These are phyloP conservation scores for Heteropelma amictum DNA, from an alignment of 2,888 invertebrate genomes.

Conservation along the genomic window DNA sequence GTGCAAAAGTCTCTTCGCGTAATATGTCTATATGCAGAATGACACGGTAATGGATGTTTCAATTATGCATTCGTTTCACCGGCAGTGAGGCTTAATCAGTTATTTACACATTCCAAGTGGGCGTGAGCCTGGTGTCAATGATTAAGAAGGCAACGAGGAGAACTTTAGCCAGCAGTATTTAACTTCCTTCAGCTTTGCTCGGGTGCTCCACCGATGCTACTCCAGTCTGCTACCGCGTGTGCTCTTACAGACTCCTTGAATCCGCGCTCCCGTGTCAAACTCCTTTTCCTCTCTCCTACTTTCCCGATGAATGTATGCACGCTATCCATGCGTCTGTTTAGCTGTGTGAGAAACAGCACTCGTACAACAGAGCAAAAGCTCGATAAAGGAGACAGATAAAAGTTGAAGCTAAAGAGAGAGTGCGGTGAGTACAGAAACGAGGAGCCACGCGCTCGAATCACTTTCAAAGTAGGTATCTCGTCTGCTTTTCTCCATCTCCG, in stretches of 20 bases:
- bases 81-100: conserved; percentile 67
- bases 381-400: conserved; percentile 33
- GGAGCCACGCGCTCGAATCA: conserved; percentile 55
- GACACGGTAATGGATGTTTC: conserved; percentile 70
- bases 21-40: conserved; percentile 35
- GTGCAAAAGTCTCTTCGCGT: not conserved
- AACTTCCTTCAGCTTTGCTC: conserved; percentile 64
- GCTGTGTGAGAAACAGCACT: not conserved
- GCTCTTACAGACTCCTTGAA: conserved; percentile 5
- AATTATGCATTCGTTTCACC: conserved; percentile 71
- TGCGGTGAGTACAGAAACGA: conserved; percentile 10
- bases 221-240: conserved; percentile 15
- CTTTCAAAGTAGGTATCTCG: conserved; percentile 59
- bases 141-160: conserved; percentile 65
- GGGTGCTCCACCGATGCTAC: conserved; percentile 50
- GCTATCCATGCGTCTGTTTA: conserved; percentile 1
- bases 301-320: not conserved
- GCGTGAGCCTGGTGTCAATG: conserved; percentile 72
- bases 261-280: conserved; percentile 21
- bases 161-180: conserved; percentile 70
- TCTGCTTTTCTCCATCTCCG: not conserved
- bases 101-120: conserved; percentile 73
- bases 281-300: conserved; percentile 34
- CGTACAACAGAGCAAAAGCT: conserved; percentile 44
- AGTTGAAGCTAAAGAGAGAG: conserved; percentile 15